A percentile compares a stretch with the other conserved stretches of the same genome.
Conservation (phyloP, 2,113 vertebrate species). For the Tyto alba region DNA sequence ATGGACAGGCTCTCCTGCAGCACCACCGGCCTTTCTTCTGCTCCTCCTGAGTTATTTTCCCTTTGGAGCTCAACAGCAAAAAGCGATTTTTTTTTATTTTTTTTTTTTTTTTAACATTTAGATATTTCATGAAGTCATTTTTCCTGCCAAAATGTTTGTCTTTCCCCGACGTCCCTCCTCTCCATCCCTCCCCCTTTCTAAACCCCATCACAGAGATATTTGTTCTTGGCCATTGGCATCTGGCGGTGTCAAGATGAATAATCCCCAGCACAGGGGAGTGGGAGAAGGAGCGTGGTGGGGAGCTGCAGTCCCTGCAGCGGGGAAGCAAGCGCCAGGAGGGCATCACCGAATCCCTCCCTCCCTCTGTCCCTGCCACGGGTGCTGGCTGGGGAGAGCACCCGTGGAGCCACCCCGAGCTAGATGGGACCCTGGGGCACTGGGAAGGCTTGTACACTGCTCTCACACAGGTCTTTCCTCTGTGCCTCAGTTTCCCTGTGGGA, state of each 20-base stretch:
- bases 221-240: background rate
- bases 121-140: background rate
- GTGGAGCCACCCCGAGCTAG: background rate
- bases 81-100: background rate
- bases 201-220: background rate
- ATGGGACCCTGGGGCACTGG: accelerated
- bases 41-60: background rate
- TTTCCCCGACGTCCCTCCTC: no score
- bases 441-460: background rate
- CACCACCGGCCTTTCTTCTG: background rate
- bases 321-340: background rate
- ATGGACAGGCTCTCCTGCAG: background rate
- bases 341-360: background rate
- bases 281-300: background rate
- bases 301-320: background rate
- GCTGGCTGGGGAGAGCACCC: background rate
- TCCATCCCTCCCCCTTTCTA: background rate
- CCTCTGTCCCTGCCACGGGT: background rate
- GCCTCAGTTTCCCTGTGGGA: background rate
- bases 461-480: background rate
- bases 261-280: background rate
- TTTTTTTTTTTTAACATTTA: background rate
- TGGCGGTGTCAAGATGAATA: background rate
- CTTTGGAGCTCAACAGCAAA: background rate
- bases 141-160: background rate